phyloP scores from a whole-genome alignment of 2,113 vertebrate species.

The Brienomyrus brachyistius region DNA sequence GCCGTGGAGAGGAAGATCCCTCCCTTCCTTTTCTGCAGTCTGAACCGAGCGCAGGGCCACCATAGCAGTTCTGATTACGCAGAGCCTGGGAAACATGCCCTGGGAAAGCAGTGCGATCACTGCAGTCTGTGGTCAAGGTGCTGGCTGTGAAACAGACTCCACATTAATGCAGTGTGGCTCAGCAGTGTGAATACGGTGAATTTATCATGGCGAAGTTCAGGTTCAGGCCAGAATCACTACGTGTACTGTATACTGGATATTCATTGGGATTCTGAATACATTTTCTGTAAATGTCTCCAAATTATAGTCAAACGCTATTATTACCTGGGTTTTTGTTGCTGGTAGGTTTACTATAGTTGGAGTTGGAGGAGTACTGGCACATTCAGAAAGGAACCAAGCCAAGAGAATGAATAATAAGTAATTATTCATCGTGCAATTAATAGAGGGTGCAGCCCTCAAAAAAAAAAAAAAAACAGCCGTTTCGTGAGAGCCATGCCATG shows the following conservation, averaged over 20 bases:
- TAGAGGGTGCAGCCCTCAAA: not conserved
- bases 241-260: not conserved
- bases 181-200: not conserved
- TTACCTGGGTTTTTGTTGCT: not conserved
- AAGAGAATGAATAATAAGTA: not conserved
- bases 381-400: not conserved
- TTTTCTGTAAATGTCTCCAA: not conserved
- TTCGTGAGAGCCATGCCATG: not conserved
- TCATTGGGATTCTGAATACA: not conserved
- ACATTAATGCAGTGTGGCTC: not conserved
- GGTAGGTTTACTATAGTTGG: not conserved
- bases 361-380: not conserved
- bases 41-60: conserved; percentile 6
- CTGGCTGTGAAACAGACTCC: conserved; percentile 8
- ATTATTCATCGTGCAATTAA: not conserved
- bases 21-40: conserved; percentile 50
- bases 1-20: conserved; percentile 41
- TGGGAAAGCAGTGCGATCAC: not conserved
- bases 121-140: not conserved
- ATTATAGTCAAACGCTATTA: not conserved
- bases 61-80: conserved; percentile 11
- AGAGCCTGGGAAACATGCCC: conserved; percentile 10
- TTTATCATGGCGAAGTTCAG: not conserved
- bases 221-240: not conserved
- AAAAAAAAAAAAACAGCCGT: not conserved